Percentiles rank a stretch among this genome's conserved stretches.
Evolutionary conservation across 1,140 invertebrate genomes (phyloP).

Genomic region (Drosophila tristis): DNA sequence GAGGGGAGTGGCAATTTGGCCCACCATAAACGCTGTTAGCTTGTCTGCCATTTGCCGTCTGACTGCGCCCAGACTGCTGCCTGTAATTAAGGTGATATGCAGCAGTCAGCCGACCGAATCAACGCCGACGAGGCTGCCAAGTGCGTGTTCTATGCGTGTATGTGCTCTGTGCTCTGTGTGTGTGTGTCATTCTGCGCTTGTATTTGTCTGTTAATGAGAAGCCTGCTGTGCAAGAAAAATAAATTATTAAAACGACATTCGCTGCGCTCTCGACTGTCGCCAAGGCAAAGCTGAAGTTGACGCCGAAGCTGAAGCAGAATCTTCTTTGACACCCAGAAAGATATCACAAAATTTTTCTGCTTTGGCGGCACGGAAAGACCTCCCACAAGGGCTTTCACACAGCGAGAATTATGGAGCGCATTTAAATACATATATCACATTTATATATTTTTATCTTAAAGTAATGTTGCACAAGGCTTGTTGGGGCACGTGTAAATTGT

Average conservation of each 20-base stretch:
- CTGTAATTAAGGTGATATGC: slow-evolving; percentile 82
- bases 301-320: not conserved
- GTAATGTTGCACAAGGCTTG: too few species aligned
- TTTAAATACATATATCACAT: slow-evolving; percentile 9
- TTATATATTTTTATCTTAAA: too few species aligned
- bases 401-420: slow-evolving; percentile 27
- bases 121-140: slow-evolving; percentile 48
- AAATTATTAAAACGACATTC: slow-evolving; percentile 78
- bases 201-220: slow-evolving; percentile 73
- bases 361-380: slow-evolving; percentile 11
- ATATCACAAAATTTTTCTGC: slow-evolving; percentile 24
- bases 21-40: slow-evolving; percentile 76
- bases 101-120: slow-evolving; percentile 65
- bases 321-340: slow-evolving; percentile 29
- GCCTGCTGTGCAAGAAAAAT: slow-evolving; percentile 69
- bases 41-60: slow-evolving; percentile 77
- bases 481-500: too few species aligned
- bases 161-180: slow-evolving; percentile 5
- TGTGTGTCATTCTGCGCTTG: slow-evolving; percentile 3
- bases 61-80: slow-evolving; percentile 77
- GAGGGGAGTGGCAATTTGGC: slow-evolving; percentile 51
- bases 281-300: slow-evolving; percentile 33
- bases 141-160: slow-evolving; percentile 72
- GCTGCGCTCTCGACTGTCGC: slow-evolving; percentile 44
- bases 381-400: not conserved